Conservation (phyloP, 2,113 vertebrate genomes). For the human region GRCh38 chr6:124330001-124330500, state of each 20-base stretch:
- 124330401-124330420: not conserved
- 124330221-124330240: not conserved
- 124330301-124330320: not conserved
- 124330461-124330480: not conserved
- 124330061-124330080: not conserved
- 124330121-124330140: not conserved
- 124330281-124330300: not conserved
- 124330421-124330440: not conserved
- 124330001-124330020: not conserved
- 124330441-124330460: not conserved
- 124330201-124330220: not conserved
- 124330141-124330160: not conserved
- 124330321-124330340: not conserved
- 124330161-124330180: not conserved
- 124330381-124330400: not conserved
- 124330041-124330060: not conserved
- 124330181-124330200: not conserved
- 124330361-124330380: not conserved
- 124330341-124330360: not conserved
- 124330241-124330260: not conserved
- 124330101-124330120: not conserved
- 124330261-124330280: not conserved
- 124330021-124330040: not conserved
- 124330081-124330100: not conserved
- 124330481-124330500: not conserved